A percentile compares a stretch with the other conserved stretches of the same genome.
These are phyloP conservation scores for Gallinago paraguaiae DNA, from an alignment of 2,113 vertebrate genomes.

Conservation along the genomic window DNA sequence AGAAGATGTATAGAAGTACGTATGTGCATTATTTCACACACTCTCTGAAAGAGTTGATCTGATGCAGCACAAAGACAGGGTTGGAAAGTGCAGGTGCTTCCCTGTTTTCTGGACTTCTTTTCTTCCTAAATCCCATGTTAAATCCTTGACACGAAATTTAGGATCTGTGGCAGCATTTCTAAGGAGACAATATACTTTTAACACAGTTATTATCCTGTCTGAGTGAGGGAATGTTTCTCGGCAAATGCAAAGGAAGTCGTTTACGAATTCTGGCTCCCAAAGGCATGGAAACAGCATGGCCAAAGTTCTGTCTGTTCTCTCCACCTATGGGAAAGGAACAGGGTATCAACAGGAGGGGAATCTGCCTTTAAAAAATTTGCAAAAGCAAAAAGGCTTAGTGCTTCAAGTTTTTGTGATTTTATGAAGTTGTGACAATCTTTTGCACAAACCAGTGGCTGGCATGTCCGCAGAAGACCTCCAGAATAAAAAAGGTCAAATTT, in stretches of 20 bases:
- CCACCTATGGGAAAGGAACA: constrained; percentile 4
- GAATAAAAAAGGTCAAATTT: not conserved
- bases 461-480: not conserved
- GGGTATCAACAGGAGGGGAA: not conserved
- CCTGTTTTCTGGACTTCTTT: not conserved
- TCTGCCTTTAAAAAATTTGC: not conserved
- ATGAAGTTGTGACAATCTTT: not conserved
- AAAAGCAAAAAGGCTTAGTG: not conserved
- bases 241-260: not conserved
- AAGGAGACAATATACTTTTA: not conserved
- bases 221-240: constrained; percentile 11
- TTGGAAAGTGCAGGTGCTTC: not conserved
- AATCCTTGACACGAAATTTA: not conserved
- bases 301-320: constrained; percentile 34
- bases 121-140: not conserved
- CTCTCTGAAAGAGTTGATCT: not conserved
- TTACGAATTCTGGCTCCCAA: not conserved
- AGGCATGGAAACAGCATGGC: not conserved
- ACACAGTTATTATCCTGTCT: not conserved
- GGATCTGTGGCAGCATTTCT: not conserved
- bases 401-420: not conserved
- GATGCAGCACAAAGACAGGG: not conserved
- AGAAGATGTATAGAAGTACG: not conserved
- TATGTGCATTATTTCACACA: not conserved
- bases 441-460: not conserved